Percentiles rank a stretch among this genome's conserved stretches.
phyloP scores from a whole-genome alignment of 2,797 vertebrate genomes.

The Acipenser ruthenus region DNA sequence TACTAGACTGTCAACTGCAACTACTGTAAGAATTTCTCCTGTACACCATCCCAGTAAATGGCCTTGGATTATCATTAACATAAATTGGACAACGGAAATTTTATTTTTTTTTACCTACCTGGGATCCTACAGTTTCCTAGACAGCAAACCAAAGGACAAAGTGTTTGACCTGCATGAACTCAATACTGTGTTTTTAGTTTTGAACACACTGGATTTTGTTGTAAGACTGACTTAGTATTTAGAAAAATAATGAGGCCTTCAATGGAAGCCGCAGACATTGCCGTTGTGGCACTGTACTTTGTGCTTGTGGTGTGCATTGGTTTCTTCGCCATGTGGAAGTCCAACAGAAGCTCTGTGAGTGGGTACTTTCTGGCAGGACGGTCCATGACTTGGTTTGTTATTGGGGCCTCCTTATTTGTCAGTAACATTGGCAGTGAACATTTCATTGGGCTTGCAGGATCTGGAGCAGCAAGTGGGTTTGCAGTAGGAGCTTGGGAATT shows the following conservation, averaged over 20 bases:
- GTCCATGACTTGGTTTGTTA: constrained; percentile 89
- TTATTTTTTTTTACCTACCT: constrained; percentile 27
- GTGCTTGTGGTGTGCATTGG: constrained; percentile 87
- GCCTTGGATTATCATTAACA: constrained; percentile 76
- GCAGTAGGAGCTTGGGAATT: constrained; percentile 98
- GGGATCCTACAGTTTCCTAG: constrained; percentile 62
- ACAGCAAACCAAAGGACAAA: constrained; percentile 90
- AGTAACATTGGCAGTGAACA: constrained; percentile 99
- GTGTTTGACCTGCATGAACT: constrained; percentile 46
- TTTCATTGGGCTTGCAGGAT: constrained; percentile 97
- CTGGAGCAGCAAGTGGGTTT: constrained; percentile 93
- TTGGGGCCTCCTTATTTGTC: constrained; percentile 95
- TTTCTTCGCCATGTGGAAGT: constrained; percentile 93
- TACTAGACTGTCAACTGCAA: constrained; percentile 76
- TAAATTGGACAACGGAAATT: constrained; percentile 61
- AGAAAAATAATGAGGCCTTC: constrained; percentile 62
- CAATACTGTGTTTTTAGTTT: background rate
- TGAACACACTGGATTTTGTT: constrained; percentile 12
- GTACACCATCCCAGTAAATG: constrained; percentile 75
- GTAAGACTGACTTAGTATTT: constrained; percentile 6
- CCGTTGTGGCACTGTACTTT: constrained; percentile 91
- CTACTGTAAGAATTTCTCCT: constrained; percentile 69
- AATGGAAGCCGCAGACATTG: constrained; percentile 88
- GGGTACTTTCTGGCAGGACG: constrained; percentile 97
- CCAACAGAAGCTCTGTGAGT: constrained; percentile 89